Base-by-base conservation (phyloP, 2,113 vertebrate species). In the Lasiurus cinereus region DNA sequence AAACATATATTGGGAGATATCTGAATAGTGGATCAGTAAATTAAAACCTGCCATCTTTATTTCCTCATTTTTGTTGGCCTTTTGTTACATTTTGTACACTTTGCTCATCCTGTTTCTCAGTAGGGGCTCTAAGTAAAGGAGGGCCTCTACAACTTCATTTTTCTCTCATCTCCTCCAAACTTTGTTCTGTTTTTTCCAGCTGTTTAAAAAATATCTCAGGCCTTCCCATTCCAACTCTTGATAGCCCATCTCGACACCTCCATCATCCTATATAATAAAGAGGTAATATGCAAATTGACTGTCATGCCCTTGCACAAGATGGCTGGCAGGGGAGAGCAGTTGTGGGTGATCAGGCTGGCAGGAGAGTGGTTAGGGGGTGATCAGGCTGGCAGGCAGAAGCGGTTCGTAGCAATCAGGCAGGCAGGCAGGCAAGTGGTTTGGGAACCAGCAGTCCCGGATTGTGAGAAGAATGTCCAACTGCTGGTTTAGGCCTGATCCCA, bases 61-160 rank as follows among this genome's bases (percentile, higher is more conserved):
- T 73, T 27, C 73, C 36, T 54, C 52, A 31, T 54, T 79, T 73
- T 33, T 39, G 3, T 56, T 80, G 73, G 24, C 48, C 72, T 54
- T 66, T 84, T 93, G 21, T 78, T 93, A 54, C 22, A 15, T 89
- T 88, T 77, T 36, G 7, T 77, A 52, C 27, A 78, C 21, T 89
- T 85, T 48, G 1, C 54, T 72, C 43, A n/a, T 66, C 3, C 18
- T 33, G 46, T 86, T 86, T 36, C 72, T 85, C 29, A 48, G 62
- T 69, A 39, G 33, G 50, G 24, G 33, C 29, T 66, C 69, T 67
- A 64, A 29, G 14, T 73, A 31, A 89, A 79, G 8, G 54, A 27
- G 36, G 12, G 21, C 54, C 72, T 50, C 64, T 21, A 5, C 11
- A 15, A 8, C 36, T 16, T 84, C 46, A 22, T 64, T 87, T 54